A percentile compares a stretch with the other conserved stretches of the same genome.
Conservation (phyloP, 2,797 vertebrate species). For the Muraenolepis orangiensis region DNA sequence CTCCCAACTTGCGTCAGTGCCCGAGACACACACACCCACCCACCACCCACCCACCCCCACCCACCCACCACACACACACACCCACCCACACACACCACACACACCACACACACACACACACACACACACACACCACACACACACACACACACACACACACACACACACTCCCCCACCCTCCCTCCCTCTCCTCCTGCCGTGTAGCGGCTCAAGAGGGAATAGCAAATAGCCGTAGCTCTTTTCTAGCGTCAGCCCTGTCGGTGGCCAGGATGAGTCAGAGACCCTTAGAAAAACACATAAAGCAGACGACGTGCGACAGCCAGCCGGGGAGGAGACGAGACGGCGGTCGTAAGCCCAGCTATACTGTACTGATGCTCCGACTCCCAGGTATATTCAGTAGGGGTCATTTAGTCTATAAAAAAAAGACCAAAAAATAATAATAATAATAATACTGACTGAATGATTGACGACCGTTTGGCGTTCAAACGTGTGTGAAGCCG, state of each 20-base stretch:
- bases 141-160: too few species aligned
- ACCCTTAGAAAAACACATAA: neutral
- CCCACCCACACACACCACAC: too few species aligned
- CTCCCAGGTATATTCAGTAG: neutral
- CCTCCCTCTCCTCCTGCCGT: too few species aligned
- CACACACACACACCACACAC: too few species aligned
- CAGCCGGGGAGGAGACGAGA: neutral
- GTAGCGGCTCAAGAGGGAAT: constrained; percentile 36
- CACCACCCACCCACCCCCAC: too few species aligned
- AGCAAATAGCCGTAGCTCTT: constrained; percentile 22
- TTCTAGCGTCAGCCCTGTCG: constrained; percentile 34
- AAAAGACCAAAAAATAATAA: neutral
- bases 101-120: too few species aligned
- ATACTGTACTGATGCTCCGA: neutral
- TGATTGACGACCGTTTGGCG: neutral
- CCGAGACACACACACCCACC: too few species aligned
- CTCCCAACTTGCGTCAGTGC: constrained; percentile 60
- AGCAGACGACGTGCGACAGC: neutral
- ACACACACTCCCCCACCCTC: too few species aligned
- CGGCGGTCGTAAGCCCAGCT: neutral
- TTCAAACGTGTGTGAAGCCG: neutral
- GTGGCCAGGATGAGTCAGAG: constrained; percentile 33
- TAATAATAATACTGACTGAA: neutral
- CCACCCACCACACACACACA: too few species aligned
- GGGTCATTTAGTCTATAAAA: neutral